Conservation (phyloP, 1,140 invertebrate genomes). For the Brachionus rotundiformis region DNA sequence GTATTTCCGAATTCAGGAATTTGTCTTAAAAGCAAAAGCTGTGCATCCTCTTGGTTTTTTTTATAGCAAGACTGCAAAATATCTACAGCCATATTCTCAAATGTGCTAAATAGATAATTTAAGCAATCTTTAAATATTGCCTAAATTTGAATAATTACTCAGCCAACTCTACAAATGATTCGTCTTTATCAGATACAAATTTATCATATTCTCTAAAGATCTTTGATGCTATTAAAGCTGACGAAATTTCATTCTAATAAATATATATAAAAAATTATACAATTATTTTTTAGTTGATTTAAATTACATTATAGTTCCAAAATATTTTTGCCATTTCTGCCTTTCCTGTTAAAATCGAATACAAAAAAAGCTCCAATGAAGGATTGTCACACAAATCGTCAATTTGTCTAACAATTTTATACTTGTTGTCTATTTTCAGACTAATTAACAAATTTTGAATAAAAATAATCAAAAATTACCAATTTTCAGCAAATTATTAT, state of each 20-base stretch:
- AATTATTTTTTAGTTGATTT: not conserved
- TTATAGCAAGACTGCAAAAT: constrained; percentile 4
- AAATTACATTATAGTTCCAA: constrained; percentile 32
- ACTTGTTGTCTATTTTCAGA: no score
- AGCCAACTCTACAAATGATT: not conserved
- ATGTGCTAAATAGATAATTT: not conserved
- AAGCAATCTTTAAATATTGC: not conserved
- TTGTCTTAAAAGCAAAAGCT: not conserved
- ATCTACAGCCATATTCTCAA: constrained; percentile 28
- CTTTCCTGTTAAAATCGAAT: constrained; percentile 13
- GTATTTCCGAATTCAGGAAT: constrained; percentile 29
- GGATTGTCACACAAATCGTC: not conserved
- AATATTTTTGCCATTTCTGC: constrained; percentile 44
- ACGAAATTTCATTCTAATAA: constrained; percentile 42
- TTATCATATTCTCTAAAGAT: constrained; percentile 21
- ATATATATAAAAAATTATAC: not conserved
- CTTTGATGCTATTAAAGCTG: constrained; percentile 33
- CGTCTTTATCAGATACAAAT: not conserved
- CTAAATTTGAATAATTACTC: not conserved
- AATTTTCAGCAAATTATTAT: no score
- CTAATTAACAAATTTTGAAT: not conserved
- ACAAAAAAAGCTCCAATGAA: constrained; percentile 8
- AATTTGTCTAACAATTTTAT: not conserved
- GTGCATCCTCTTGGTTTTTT: constrained; percentile 6
- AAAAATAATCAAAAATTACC: not conserved